phyloP scores from a whole-genome alignment of 2,888 invertebrate genomes.

The Xestia sexstrigata region DNA sequence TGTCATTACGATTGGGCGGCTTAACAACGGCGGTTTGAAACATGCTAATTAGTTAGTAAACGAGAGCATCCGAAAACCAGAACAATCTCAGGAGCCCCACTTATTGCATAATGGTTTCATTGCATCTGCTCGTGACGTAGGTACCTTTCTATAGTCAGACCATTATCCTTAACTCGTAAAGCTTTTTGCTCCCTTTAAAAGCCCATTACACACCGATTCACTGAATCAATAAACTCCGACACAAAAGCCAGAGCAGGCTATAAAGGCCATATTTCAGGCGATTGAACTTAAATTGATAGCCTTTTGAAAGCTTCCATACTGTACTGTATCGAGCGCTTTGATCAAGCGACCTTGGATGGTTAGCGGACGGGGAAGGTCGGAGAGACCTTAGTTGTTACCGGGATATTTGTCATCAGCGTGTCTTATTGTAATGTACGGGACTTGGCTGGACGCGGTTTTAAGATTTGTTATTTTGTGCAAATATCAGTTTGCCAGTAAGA shows the following conservation, averaged over 20 bases:
- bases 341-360: constrained; percentile 52
- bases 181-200: constrained; percentile 24
- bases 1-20: background rate
- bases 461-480: background rate
- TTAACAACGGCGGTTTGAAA: background rate
- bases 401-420: constrained; percentile 49
- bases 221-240: constrained; percentile 50
- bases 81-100: background rate
- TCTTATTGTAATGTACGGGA: constrained; percentile 42
- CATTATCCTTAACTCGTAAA: constrained; percentile 16
- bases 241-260: constrained; percentile 49
- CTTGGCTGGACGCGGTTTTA: background rate
- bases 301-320: constrained; percentile 43
- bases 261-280: constrained; percentile 41
- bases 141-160: background rate
- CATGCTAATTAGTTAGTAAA: background rate
- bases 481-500: background rate
- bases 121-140: background rate
- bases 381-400: constrained; percentile 43
- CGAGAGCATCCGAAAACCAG: background rate
- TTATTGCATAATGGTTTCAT: constrained; percentile 1
- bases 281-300: constrained; percentile 62
- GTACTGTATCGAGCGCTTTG: constrained; percentile 53
- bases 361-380: constrained; percentile 47
- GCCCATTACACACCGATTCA: constrained; percentile 28